Evolutionary conservation across 2,888 invertebrate species (phyloP).

Genomic region (Rhingia rostrata): DNA sequence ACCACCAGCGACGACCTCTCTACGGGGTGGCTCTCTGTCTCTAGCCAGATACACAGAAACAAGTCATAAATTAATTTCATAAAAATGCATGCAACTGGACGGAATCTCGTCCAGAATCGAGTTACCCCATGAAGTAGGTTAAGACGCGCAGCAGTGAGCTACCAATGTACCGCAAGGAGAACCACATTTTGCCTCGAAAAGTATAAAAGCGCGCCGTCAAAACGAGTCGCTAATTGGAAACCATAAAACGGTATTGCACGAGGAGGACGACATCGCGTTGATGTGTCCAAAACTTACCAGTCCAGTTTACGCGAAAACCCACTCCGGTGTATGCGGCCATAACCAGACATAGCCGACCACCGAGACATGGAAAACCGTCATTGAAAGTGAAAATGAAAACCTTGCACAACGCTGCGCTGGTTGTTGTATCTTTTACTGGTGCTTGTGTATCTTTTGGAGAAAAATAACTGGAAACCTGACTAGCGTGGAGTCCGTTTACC

Average conservation of each 20-base stretch:
- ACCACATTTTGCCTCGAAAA: constrained; percentile 47
- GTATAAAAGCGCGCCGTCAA: constrained; percentile 12
- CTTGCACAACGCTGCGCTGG: constrained; percentile 44
- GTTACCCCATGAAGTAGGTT: constrained; percentile 57
- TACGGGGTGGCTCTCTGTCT: not conserved
- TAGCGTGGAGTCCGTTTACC: constrained; percentile 46
- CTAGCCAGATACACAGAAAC: constrained; percentile 11
- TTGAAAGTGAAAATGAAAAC: constrained; percentile 73
- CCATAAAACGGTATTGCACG: constrained; percentile 62
- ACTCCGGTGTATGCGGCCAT: constrained; percentile 33
- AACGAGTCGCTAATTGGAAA: constrained; percentile 59
- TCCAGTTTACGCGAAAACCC: constrained; percentile 43
- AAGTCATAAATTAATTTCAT: constrained; percentile 37
- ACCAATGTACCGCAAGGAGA: constrained; percentile 69
- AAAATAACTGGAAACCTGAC: constrained; percentile 53
- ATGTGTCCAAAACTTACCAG: constrained; percentile 14
- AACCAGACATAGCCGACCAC: constrained; percentile 21
- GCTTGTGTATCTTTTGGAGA: not conserved
- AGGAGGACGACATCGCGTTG: constrained; percentile 43
- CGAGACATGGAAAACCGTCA: constrained; percentile 56
- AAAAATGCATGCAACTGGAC: not conserved
- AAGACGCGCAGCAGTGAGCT: constrained; percentile 24
- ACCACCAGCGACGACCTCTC: not conserved
- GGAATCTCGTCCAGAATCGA: constrained; percentile 44
- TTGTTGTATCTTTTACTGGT: not conserved